Base-by-base conservation (phyloP, 1,140 invertebrate species). In the Triops longicaudatus region DNA sequence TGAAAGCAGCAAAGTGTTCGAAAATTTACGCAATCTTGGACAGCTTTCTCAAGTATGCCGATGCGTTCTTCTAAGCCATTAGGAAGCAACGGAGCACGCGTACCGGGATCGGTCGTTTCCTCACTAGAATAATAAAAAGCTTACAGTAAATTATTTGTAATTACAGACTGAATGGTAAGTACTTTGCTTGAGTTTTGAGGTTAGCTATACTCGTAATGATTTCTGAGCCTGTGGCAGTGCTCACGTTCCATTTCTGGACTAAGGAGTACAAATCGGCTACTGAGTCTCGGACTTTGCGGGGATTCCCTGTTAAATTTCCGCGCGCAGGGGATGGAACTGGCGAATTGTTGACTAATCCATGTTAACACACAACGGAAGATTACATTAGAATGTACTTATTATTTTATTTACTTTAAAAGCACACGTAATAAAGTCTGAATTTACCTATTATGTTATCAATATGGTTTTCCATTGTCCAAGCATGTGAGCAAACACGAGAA, bases 281-380 rank as follows among this genome's bases (percentile, higher is more conserved):
- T 74, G 82, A 80, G 79, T 84, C 83, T 74, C 82, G 78, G 72
- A 84, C 73, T 41, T 81, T 78, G 37, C 84, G 79, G 41, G 76
- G 63, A 73, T 80, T 79, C n/a, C 84, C 84, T 12, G 83, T 84
- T 72, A 84, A 78, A 79, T 84, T 83, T 78, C 74, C 82, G 37
- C 80, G 80, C 27, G 50, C 50, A 63, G 50, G 50, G 0, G 50
- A 63, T 22, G 50, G 50, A 63, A 63, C 22, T 6, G 50, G 50
- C 3, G 50, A n/a, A 9, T 63, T 63, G 14, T 17, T 63, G 1
- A 63, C n/a, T 37, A 63, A 63, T 6, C 17, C 10, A 6, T n/a
- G 17, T 63, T 17, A 22, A 63, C n/a, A 1, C 10, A 17, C 10
- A 10, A 63, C 50, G 14, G 2, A 22, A 63, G 17, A n/a, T 63